Evolutionary conservation across 2,113 vertebrate genomes (phyloP).

Genomic region (Prunella fulvescens): DNA sequence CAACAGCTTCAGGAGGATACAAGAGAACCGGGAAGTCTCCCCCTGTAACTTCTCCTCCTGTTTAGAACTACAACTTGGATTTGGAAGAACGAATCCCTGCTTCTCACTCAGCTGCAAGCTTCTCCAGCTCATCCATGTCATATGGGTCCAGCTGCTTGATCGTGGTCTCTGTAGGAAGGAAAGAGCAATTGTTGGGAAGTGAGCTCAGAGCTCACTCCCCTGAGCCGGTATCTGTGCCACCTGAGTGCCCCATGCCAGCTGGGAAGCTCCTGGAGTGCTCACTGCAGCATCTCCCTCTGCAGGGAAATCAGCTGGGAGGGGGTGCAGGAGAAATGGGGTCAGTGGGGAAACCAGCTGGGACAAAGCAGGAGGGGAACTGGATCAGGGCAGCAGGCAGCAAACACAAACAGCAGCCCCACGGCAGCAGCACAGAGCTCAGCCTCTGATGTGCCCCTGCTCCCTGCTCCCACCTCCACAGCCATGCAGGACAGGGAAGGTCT

Average conservation of each 20-base stretch:
- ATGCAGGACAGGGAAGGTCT: rapidly evolving
- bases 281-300: too few relatives aligned
- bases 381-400: background rate
- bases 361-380: rapidly evolving
- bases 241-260: rapidly evolving
- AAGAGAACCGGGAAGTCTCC: background rate
- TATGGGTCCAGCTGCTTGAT: constrained; percentile 68
- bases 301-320: background rate
- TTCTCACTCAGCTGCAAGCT: constrained; percentile 51
- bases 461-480: background rate
- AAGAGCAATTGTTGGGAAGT: background rate
- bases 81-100: background rate
- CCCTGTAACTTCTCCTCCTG: background rate
- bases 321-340: background rate
- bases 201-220: rapidly evolving
- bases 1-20: background rate
- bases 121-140: constrained; percentile 71
- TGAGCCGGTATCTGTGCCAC: rapidly evolving
- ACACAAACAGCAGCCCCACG: rapidly evolving
- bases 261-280: background rate
- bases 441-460: rapidly evolving
- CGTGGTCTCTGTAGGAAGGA: constrained; percentile 50
- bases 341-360: background rate
- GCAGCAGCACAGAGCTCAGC: background rate
- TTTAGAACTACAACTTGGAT: background rate